These are phyloP conservation scores for Microdon myrmicae DNA, from an alignment of 2,888 invertebrate genomes.

Conservation along the genomic window DNA sequence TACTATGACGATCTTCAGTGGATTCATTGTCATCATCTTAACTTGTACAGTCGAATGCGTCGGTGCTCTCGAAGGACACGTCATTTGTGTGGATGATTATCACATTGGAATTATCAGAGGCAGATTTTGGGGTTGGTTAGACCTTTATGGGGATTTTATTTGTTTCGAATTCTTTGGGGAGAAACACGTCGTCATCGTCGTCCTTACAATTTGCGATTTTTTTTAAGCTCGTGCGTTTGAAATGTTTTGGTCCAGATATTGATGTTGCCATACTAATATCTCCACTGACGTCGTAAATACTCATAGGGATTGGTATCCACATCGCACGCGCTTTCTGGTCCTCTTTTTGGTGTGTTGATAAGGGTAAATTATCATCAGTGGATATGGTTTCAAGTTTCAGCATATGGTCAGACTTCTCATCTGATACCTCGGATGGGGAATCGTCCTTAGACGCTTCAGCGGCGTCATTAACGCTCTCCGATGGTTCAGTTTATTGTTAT, in stretches of 20 bases:
- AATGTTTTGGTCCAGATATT: background rate
- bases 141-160: constrained; percentile 3
- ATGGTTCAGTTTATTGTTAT: constrained; percentile 10
- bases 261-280: background rate
- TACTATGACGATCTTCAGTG: background rate
- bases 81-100: constrained; percentile 57
- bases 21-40: constrained; percentile 14
- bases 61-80: constrained; percentile 33
- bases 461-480: constrained; percentile 15
- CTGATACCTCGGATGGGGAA: background rate
- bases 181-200: constrained; percentile 30
- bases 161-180: constrained; percentile 8
- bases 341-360: constrained; percentile 53
- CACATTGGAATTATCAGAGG: constrained; percentile 54
- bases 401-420: constrained; percentile 24
- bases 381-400: constrained; percentile 54
- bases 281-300: constrained; percentile 10
- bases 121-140: constrained; percentile 20
- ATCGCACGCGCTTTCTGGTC: constrained; percentile 13
- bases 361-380: constrained; percentile 63
- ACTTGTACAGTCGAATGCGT: background rate
- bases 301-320: constrained; percentile 48
- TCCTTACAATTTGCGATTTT: background rate
- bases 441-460: constrained; percentile 25
- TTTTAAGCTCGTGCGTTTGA: constrained; percentile 5